These are phyloP conservation scores for Mionectes olivaceus DNA, from an alignment of 2,797 vertebrate species.

Conservation along the genomic window DNA sequence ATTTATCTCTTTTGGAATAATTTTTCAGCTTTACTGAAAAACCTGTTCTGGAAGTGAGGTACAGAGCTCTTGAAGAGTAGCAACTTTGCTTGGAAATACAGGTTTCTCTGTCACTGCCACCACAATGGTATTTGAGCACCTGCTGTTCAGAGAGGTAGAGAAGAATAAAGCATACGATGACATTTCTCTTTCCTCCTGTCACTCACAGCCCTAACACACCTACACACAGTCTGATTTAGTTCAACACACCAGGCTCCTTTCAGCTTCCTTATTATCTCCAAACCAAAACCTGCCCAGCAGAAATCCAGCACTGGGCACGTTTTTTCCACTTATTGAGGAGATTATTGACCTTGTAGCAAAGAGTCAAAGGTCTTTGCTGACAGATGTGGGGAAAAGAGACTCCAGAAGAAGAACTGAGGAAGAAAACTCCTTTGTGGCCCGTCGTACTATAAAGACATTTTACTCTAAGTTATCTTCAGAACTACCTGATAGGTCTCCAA, in stretches of 20 bases:
- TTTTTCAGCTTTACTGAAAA: neutral
- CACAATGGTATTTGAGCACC: neutral
- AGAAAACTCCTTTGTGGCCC: neutral
- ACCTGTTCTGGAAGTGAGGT: neutral
- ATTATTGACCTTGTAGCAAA: neutral
- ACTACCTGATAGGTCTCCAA: neutral
- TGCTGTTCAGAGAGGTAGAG: neutral
- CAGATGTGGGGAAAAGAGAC: neutral
- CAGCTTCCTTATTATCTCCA: neutral
- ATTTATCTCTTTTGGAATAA: neutral
- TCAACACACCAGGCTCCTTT: neutral
- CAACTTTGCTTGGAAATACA: neutral
- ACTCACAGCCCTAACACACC: neutral
- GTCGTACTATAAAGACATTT: neutral
- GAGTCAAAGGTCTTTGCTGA: neutral
- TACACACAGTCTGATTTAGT: neutral
- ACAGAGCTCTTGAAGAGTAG: neutral
- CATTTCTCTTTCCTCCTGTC: conserved; percentile 32
- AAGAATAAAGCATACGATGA: neutral
- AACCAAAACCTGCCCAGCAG: neutral
- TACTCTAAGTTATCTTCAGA: neutral
- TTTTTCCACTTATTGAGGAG: neutral
- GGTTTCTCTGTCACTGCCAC: neutral
- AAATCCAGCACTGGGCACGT: neutral
- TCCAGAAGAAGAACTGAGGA: neutral